Percentiles rank a stretch among this genome's conserved stretches.
Evolutionary conservation across 1,140 invertebrate species (phyloP).

Genomic region (Babylonia areolata): DNA sequence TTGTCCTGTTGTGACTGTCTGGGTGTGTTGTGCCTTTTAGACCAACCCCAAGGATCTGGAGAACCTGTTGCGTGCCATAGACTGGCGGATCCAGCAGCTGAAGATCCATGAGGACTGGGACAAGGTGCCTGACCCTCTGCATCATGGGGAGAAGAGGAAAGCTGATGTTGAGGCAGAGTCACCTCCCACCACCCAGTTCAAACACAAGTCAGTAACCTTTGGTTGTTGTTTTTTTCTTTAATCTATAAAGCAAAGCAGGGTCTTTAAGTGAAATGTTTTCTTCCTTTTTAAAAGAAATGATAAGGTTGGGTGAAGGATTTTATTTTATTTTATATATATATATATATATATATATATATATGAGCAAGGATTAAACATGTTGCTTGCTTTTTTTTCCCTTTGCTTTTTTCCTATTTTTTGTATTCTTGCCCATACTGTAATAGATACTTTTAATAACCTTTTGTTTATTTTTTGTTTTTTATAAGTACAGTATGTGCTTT

Average conservation of each 20-base stretch:
- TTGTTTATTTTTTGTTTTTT: neutral
- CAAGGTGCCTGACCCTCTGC: constrained; percentile 40
- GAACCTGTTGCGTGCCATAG: constrained; percentile 83
- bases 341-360: neutral
- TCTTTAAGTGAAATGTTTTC: too few species aligned
- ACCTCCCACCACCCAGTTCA: constrained; percentile 45
- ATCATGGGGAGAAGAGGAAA: constrained; percentile 65
- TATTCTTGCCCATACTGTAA: neutral
- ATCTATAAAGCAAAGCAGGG: too few species aligned
- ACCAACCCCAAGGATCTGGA: constrained; percentile 87
- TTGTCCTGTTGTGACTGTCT: too few species aligned
- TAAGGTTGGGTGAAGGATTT: too few species aligned
- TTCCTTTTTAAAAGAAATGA: too few species aligned
- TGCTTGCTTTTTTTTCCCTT: neutral
- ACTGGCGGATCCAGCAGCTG: constrained; percentile 78
- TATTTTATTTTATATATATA: neutral
- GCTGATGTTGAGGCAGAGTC: constrained; percentile 64
- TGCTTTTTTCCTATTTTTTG: constrained; percentile 1
- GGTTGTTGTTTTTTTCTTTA: too few species aligned
- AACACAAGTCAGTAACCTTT: constrained; percentile 62
- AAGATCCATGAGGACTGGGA: constrained; percentile 64
- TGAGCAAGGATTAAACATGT: neutral
- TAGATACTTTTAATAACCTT: neutral
- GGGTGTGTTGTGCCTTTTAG: constrained; percentile 72
- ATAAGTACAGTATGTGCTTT: neutral